Evolutionary conservation across 2,888 invertebrate genomes (phyloP), one percentile per base, ranked within the genome.

Genomic region (Hartigia nigra): DNA sequence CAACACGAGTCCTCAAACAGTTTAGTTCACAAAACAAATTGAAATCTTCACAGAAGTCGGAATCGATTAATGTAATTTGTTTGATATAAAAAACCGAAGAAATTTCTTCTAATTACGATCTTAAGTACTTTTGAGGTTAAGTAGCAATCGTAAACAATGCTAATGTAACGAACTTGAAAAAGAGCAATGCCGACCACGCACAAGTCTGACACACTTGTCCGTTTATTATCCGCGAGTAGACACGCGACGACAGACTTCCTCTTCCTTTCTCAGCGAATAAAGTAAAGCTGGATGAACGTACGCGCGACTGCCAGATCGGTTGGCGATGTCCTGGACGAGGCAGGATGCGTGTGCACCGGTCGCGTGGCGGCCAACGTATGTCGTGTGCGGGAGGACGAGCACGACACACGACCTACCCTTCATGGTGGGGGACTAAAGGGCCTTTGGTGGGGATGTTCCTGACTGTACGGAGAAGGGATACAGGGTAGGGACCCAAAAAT

Each of bases 321-420:
- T 78, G 79, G 80, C 72, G 72, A 72, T 72, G 80, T 81, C 80
- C 80, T 83, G 81, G 82, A 79, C 81, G 69, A 80, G 81, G 81
- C 77, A 75, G 82, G 85, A 84, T 87, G 87, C 88, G 90, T 91
- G 91, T 88, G 89, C 87, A 88, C 88, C 84, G 90, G 91, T 91
- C 91, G 91, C 91, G 91, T 91, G 91, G 91, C 91, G 91, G 90
- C 89, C 85, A 89, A 90, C 91, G 91, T 91, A 90, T 91, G 91
- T 91, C 91, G 91, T 91, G 91, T 91, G 91, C 90, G 87, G 88
- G 90, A 87, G 90, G 87, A 88, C 87, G 86, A 88, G 87, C 83
- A 84, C 87, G 90, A 88, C 90, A 90, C 90, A 90, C 90, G 90
- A 91, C 90, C 88, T 86, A 87, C 84, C 84, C 82, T 80, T 78